Percentiles rank a stretch among this genome's conserved stretches.
phyloP scores from a whole-genome alignment of 2,113 vertebrate genomes.

The Rhagologus leucostigma region DNA sequence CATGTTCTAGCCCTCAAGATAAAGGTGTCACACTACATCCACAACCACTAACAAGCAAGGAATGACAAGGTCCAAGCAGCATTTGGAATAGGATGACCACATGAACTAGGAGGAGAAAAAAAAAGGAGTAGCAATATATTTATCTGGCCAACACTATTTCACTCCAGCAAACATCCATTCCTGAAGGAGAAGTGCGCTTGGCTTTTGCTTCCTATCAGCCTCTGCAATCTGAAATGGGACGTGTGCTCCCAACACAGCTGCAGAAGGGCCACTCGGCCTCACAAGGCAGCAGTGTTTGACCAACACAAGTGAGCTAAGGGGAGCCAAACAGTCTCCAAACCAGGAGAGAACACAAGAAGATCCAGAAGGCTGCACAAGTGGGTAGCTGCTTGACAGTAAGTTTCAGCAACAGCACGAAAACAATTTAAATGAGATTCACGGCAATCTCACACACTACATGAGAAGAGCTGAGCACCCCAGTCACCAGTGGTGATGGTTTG shows the following conservation, averaged over 20 bases:
- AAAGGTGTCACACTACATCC: background rate
- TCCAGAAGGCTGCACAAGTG: background rate
- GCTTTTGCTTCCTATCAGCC: background rate
- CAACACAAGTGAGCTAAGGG: background rate
- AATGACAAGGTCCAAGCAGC: background rate
- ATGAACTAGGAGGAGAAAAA: background rate
- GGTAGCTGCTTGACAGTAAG: background rate
- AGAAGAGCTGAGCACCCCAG: background rate
- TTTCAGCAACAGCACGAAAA: background rate
- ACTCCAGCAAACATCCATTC: background rate
- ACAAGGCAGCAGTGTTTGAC: background rate
- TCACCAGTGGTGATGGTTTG: rapidly evolving
- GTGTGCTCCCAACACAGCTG: background rate
- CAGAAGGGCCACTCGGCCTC: background rate
- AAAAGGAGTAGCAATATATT: background rate
- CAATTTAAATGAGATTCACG: rapidly evolving
- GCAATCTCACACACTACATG: rapidly evolving
- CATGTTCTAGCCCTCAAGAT: background rate
- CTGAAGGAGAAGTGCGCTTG: background rate
- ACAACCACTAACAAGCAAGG: background rate
- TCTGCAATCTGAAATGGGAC: background rate
- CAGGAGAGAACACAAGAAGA: background rate
- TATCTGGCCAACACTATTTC: background rate
- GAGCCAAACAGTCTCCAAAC: background rate
- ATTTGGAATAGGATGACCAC: background rate